Conservation (phyloP, 2,113 vertebrate genomes). For the Trichomycterus rosablanca region DNA sequence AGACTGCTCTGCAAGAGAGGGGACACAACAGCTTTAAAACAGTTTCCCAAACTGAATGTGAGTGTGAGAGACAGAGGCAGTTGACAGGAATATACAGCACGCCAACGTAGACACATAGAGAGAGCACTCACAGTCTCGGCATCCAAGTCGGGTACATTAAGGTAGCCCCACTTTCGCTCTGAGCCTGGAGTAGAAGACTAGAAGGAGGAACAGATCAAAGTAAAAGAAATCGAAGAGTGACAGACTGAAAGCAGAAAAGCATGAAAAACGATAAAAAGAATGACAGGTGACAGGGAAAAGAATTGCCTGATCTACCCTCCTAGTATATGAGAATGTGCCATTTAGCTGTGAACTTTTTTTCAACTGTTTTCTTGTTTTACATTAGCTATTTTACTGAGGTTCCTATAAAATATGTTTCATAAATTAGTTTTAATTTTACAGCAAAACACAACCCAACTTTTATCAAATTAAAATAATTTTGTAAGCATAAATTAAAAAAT, state of each 20-base stretch:
- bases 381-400: too few relatives aligned
- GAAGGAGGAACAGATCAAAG: constrained; percentile 40
- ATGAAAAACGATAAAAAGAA: not conserved
- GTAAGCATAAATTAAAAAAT: too few relatives aligned
- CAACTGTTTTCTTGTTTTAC: not conserved
- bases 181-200: constrained; percentile 80
- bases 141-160: constrained; percentile 91
- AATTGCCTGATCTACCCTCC: too few relatives aligned
- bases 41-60: not conserved
- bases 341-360: too few relatives aligned
- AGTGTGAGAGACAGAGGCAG: constrained; percentile 1
- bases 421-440: too few relatives aligned
- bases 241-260: not conserved
- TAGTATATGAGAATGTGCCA: not conserved
- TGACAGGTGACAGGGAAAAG: not conserved
- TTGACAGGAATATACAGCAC: constrained; percentile 12
- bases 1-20: constrained; percentile 79
- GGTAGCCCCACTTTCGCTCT: constrained; percentile 85
- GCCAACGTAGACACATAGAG: constrained; percentile 16
- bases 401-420: too few relatives aligned
- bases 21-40: constrained; percentile 14
- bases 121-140: constrained; percentile 92
- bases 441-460: too few relatives aligned
- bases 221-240: constrained; percentile 25
- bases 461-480: too few relatives aligned